Conservation (phyloP, 1,140 invertebrate genomes). For the Caenorhabditis elegans region DNA sequence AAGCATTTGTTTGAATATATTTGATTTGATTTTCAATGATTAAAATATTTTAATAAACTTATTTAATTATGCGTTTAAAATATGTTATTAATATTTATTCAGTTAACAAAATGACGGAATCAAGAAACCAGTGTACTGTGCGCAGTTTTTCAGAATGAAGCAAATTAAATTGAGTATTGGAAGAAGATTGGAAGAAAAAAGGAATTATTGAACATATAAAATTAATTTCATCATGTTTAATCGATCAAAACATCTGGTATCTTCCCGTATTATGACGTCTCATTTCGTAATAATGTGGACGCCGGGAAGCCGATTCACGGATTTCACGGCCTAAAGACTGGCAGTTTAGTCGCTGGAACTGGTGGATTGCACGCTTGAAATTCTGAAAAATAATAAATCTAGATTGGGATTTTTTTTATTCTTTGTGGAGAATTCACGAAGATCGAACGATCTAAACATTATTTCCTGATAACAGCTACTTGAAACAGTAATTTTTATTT, state of each 20-base stretch:
- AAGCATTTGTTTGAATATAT: no score
- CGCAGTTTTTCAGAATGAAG: not conserved
- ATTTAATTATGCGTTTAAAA: no score
- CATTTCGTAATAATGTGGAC: constrained; percentile 43
- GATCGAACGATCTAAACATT: no score
- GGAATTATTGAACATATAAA: not conserved
- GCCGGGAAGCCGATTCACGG: constrained; percentile 56
- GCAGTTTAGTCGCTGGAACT: constrained; percentile 61
- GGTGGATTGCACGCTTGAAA: constrained; percentile 64
- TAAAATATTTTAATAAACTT: no score
- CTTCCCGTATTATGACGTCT: constrained; percentile 41
- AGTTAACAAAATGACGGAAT: constrained; percentile 2
- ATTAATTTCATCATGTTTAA: not conserved
- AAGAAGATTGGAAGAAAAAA: not conserved
- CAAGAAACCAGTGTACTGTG: constrained; percentile 2
- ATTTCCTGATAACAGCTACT: no score
- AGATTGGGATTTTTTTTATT: no score
- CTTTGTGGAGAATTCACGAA: no score
- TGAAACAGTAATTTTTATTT: no score
- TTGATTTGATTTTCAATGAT: no score
- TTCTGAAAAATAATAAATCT: constrained; percentile 46
- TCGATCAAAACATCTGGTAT: constrained; percentile 37
- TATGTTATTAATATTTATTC: no score
- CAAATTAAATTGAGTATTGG: not conserved
- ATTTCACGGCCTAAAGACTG: constrained; percentile 64